Conservation (phyloP, 1,140 invertebrate species). For the Ooceraea biroi region DNA sequence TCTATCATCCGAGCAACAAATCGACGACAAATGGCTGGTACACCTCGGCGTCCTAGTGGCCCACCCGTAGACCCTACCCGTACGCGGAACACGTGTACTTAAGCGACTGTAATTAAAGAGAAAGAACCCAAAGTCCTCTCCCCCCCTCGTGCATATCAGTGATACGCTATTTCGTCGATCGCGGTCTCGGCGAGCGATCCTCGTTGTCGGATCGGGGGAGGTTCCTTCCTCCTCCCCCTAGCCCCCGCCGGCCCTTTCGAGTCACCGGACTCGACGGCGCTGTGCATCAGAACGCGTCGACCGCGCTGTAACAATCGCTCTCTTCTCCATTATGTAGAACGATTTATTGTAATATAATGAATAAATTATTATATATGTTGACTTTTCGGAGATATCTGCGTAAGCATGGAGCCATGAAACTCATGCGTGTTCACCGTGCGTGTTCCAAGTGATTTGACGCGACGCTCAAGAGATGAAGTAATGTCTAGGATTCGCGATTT, state of each 20-base stretch:
- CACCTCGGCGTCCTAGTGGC: slow-evolving; percentile 85
- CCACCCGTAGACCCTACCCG: slow-evolving; percentile 25
- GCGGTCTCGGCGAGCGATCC: slow-evolving; percentile 35
- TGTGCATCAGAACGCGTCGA: slow-evolving; percentile 54
- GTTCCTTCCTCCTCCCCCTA: no score
- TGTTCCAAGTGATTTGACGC: slow-evolving; percentile 62
- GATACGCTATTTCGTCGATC: slow-evolving; percentile 68
- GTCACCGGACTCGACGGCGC: slow-evolving; percentile 41
- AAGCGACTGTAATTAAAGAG: slow-evolving; percentile 74
- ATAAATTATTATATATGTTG: slow-evolving; percentile 77
- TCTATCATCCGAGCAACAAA: slow-evolving; percentile 93
- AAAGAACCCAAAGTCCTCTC: slow-evolving; percentile 62
- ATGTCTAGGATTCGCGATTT: slow-evolving; percentile 50
- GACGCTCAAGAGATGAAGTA: slow-evolving; percentile 50
- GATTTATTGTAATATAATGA: slow-evolving; percentile 77
- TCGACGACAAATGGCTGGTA: slow-evolving; percentile 86
- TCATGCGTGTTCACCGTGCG: slow-evolving; percentile 67
- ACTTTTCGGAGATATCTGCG: slow-evolving; percentile 70
- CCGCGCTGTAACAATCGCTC: slow-evolving; percentile 69
- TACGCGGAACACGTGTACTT: slow-evolving; percentile 80
- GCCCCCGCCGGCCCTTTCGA: slow-evolving; percentile 4
- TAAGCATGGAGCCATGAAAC: slow-evolving; percentile 51
- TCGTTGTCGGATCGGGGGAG: slow-evolving; percentile 19
- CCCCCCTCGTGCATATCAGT: slow-evolving; percentile 73
- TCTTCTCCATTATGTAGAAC: slow-evolving; percentile 75